A percentile compares a stretch with the other conserved stretches of the same genome.
Conservation (phyloP, 2,797 vertebrate species). For the Cirrhinus mrigala region DNA sequence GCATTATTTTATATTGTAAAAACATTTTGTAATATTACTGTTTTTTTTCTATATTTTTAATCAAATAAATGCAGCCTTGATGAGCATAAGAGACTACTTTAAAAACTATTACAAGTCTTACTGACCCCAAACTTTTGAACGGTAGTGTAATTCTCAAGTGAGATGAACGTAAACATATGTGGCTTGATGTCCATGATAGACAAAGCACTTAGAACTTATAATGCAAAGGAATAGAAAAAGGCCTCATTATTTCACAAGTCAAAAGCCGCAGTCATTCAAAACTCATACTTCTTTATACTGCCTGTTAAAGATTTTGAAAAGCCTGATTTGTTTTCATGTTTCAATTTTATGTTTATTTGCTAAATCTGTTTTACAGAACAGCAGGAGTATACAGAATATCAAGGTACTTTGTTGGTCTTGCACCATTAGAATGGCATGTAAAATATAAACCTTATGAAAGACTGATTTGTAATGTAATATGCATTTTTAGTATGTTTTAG, state of each 20-base stretch:
- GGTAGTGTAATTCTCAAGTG: neutral
- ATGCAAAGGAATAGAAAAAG: neutral
- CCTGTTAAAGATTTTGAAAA: neutral
- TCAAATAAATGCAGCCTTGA: no score
- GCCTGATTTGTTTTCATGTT: neutral
- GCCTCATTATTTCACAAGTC: neutral
- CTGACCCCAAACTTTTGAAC: no score
- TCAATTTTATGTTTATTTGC: constrained; percentile 18
- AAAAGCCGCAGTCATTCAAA: neutral
- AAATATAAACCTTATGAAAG: neutral
- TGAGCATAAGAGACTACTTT: no score
- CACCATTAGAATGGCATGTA: neutral
- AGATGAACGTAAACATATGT: neutral
- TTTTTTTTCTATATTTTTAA: no score
- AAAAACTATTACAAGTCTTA: no score
- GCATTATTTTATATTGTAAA: no score
- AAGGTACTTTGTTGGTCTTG: constrained; percentile 64
- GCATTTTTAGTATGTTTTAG: neutral
- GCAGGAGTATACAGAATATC: constrained; percentile 70
- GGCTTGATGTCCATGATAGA: neutral
- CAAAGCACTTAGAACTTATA: neutral
- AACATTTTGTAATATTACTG: no score
- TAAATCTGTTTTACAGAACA: constrained; percentile 65
- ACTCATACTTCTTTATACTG: neutral
- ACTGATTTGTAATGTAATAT: neutral